Base-by-base conservation (phyloP, 2,797 vertebrate genomes). In the Trachurus trachurus region DNA sequence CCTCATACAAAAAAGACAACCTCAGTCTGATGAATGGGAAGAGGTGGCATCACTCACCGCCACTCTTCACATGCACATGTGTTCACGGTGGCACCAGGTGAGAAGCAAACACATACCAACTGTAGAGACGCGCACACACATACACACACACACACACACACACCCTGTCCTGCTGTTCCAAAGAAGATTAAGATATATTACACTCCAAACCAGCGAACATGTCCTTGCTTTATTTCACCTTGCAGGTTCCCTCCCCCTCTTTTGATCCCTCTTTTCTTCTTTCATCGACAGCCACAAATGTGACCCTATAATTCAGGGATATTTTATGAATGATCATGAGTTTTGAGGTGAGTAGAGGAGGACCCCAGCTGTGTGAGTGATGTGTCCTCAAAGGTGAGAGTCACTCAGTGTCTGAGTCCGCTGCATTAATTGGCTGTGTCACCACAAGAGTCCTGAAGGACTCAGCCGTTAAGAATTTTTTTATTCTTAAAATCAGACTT, bases 161-260 rank as follows among this genome's bases (percentile, higher is more conserved):
- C 54, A 77, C 42, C 58, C 68, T 71, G 66, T 66, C 61, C 54
- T 31, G 40, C 71, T 65, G 68, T 76, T 72, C 70, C 21, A 49
- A 67, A 76, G 47, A 70, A 82, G 53, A 92, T 88, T 69, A 84
- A 77, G 75, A 87, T 82, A 71, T 85, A 86, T 87, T 82, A 87
- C 77, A 81, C 47, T 73, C 52, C 67, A 75, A 85, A 85, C 49
- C 73, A 85, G 56, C 56, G 12, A 72, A 59, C 57, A 74, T 2
- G 64, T 70, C 84, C 79, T 81, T 80, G 68, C 74, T 73, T 81
- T 75, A 82, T 65, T 82, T 88, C 82, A 84, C 74, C 83, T 85
- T 78, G 60, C 72, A 71, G 52, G 37, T 72, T 61, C n/a, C 9
- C 45, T 49, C 45, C 56, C 63, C 66, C 45, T 74, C 45, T 62